Conservation (phyloP, 1,140 invertebrate genomes). For the Caenorhabditis tropicalis region DNA sequence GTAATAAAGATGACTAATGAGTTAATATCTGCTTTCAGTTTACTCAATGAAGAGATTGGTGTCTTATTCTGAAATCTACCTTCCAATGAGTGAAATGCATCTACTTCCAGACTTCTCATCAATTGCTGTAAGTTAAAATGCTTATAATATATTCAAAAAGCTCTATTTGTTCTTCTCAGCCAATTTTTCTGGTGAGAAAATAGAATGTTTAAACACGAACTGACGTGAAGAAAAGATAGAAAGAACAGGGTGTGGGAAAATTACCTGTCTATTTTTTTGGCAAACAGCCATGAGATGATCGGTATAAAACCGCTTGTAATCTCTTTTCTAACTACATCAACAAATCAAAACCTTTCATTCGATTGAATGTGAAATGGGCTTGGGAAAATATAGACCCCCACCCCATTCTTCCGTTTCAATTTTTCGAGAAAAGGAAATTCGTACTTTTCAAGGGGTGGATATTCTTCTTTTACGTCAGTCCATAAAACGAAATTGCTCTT, state of each 20-base stretch:
- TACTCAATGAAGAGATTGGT: not conserved
- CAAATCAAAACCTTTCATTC: not conserved
- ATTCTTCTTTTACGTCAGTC: not conserved
- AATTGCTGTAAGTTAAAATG: conserved; percentile 2
- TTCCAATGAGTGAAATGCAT: conserved; percentile 6
- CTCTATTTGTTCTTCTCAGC: too few species aligned
- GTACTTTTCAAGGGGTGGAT: not conserved
- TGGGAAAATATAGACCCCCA: too few species aligned
- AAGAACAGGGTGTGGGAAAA: not conserved
- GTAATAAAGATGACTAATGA: too few species aligned
- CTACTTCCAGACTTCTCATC: conserved; percentile 4
- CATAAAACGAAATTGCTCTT: not conserved
- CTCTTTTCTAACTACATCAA: not conserved
- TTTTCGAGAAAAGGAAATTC: not conserved
- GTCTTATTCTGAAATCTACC: conserved; percentile 1
- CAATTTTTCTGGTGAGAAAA: too few species aligned
- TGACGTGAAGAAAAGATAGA: too few species aligned
- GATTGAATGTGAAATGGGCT: too few species aligned
- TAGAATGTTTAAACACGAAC: too few species aligned
- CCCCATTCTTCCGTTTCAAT: not conserved
- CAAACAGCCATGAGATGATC: not conserved
- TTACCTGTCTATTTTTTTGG: not conserved
- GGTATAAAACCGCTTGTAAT: not conserved
- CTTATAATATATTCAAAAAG: too few species aligned
- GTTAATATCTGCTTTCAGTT: not conserved